Evolutionary conservation across 2,888 invertebrate genomes (phyloP).

Genomic region (Phortica okadai): DNA sequence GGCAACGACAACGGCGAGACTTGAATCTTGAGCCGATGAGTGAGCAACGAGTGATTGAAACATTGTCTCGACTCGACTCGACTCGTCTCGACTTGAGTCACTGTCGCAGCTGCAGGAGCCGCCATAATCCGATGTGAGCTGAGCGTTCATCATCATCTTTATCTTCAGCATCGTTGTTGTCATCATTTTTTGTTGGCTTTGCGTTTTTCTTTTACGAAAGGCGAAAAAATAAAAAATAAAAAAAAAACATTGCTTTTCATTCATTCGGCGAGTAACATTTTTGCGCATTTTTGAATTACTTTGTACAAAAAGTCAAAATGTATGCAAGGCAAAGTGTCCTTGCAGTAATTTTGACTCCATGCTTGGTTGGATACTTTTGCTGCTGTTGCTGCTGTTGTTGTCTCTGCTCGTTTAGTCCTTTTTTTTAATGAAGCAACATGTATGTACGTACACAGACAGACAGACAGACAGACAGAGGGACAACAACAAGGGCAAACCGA

Average conservation of each 20-base stretch:
- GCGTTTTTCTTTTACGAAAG: neutral
- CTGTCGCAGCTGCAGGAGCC: constrained; percentile 30
- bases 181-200: neutral
- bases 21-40: neutral
- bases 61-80: constrained; percentile 1
- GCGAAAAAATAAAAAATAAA: too few species aligned
- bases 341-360: neutral
- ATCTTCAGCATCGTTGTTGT: neutral
- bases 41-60: constrained; percentile 23
- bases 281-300: constrained; percentile 1
- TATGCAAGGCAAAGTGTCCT: constrained; percentile 15
- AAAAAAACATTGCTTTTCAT: too few species aligned
- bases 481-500: neutral
- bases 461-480: neutral
- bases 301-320: neutral
- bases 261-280: neutral
- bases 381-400: neutral
- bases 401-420: neutral
- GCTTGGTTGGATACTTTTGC: neutral
- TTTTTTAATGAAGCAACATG: constrained; percentile 24
- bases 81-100: neutral
- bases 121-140: constrained; percentile 24
- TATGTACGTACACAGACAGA: neutral
- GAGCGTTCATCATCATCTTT: constrained; percentile 7
- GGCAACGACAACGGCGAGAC: neutral